Evolutionary conservation across 1,140 invertebrate genomes (phyloP), one percentile per base, ranked within the genome.

Genomic region (Teleopsis dalmanni): DNA sequence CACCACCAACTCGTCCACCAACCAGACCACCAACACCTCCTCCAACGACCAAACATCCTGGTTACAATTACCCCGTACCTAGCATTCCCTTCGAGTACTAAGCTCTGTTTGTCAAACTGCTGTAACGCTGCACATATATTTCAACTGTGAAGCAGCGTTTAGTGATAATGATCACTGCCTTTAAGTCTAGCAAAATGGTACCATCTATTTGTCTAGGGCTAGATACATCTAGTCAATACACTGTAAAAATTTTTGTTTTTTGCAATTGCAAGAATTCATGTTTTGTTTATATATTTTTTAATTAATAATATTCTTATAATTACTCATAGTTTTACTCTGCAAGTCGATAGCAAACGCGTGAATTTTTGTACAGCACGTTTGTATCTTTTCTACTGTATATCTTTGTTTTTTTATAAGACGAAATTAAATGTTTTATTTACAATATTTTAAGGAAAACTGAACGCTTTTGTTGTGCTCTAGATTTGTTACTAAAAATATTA

Each of bases 41-140:
- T 3, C 37, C 57, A 40, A 56, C 46, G 37, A 63, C 57, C 45
- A 62, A 59, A 50, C 51, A 53, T 40, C 29, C 55, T 53, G 73
- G 74, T 21, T 77, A 77, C 55, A 58, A 65, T 18, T 77, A 76
- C 50, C 73, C 74, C 11, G 58, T 47, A 42, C 73, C 75, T 25
- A 65, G 52, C 59, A 65, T 66, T 56, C 70, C 60, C 47, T 75
- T 71, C 55, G 64, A 61, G 22, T 72, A 65, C 48, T 70, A 72
- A 59, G 45, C 48, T 41, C 35, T 44, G 38, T 23, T 29, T 40
- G 38, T 19, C 36, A 27, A 48, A 16, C 13, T 14, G n/a, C 23
- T 29, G 13, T 22, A n/a, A n/a, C n/a, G n/a, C n/a, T n/a, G 52
- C 47, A 54, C 49, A 43, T 48, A 51, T 54, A 18, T 47, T 50